Evolutionary conservation across 92 coral and sea anemone species (phyloP), one percentile per base, ranked within the genome.

Genomic region (Phenganax marumi): DNA sequence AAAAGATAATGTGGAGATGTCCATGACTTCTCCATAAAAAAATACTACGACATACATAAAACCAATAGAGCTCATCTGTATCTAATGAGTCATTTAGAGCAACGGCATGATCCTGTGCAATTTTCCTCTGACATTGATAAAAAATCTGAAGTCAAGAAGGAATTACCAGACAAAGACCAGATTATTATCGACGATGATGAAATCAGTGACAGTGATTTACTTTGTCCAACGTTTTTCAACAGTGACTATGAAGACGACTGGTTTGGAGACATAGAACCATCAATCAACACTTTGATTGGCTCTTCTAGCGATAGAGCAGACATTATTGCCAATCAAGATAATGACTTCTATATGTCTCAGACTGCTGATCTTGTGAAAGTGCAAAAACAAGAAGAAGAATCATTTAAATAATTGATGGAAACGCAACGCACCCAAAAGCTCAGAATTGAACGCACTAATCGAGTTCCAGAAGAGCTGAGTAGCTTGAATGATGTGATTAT

Each of bases 381-480:
- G 81, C 70, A 70, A 71, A 54, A 69, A 55, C 55, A 70, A 57
- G 56, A 74, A 10, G 83, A 61, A 71, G 83, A 77, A 43, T 60
- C 74, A 0, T 46, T 46, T 25, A 66, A 68, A 46, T 65, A 50
- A 68, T 52, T 33, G 13, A 14, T 77, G 57, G 83, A 79, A 47
- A 68, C 57, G 43, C 75, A 77, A 19, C 84, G 88, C 76, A 82
- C 81, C 61, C 76, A 85, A 68, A 68, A 81, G 51, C 85, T 90
- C 54, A 81, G 81, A 84, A 83, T 50, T 54, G 87, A 79, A 81
- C 75, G 89, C 63, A 62, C 74, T 66, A 63, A 65, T 47, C 84
- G 89, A 73, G 86, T 90, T 16, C 87, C 83, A 48, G 70, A 61
- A 52, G 85, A 79, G 23, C 90, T 89, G 11, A 63, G 71, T 49